Evolutionary conservation across 2,888 invertebrate species (phyloP), one percentile per base, ranked within the genome.

Genomic region (Caenorhabditis angaria): DNA sequence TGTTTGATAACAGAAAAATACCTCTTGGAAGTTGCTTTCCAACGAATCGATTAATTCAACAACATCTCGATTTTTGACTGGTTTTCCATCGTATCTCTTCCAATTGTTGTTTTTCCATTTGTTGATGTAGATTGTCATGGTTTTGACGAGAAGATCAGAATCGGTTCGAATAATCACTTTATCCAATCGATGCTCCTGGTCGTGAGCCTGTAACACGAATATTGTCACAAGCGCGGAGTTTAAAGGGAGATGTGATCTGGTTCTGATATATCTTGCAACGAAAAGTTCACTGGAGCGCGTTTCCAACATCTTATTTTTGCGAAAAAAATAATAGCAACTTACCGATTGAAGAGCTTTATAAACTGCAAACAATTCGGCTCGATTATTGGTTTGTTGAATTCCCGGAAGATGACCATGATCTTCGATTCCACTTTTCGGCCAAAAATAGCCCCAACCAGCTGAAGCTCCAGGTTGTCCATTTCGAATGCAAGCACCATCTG

Each of bases 61-160:
- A 87, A 97, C 95, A 22, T 90, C 91, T 84, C 91, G 92, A 89
- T 97, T 97, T 86, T 93, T 93, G 0, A 97, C 97, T 18, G 92
- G 91, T 14, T 91, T 91, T 0, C 94, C 94, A 65, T 89, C 89
- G 6, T 91, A 87, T n/a, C 92, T 90, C 87, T 90, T 92, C 97
- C 97, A 99, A 32, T 92, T 92, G 83, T 93, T 94, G 75, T 8
- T 18, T 28, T 50, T 57, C 64, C 64, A 64, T 22, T 58, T 48
- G 10, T 58, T 18, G 14, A 64, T 57, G 97, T 97, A 97, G 82
- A 91, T 89, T 5, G 93, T 94, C 47, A 93, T 92, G 47, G 89
- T 88, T 88, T 92, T 92, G 53, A 95, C 94, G 1, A 94, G 90
- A 10, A 95, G 94, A 87, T 94, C 90, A 0, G 96, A 97, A 89